Conservation (phyloP, 1,140 invertebrate species). For the Halictus rubicundus region DNA sequence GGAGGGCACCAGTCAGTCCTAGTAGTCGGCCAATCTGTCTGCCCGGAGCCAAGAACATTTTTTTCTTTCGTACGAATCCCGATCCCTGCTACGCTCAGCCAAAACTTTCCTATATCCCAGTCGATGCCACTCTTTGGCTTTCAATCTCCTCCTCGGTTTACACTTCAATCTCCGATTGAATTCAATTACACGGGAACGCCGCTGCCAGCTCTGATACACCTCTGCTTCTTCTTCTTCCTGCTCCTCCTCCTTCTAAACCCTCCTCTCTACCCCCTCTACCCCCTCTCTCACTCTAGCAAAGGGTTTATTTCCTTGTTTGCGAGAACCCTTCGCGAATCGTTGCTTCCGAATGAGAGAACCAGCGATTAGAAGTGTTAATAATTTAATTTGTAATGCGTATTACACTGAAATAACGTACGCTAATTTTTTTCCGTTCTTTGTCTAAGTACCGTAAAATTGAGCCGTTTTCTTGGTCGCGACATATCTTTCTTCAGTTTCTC, state of each 20-base stretch:
- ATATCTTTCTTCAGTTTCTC: no score
- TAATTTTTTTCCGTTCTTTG: no score
- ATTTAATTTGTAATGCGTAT: no score
- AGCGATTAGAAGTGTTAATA: no score
- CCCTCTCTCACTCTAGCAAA: background rate
- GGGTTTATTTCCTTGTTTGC: constrained; percentile 17
- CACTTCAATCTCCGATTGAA: constrained; percentile 26
- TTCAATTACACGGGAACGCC: constrained; percentile 29
- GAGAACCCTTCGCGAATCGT: no score
- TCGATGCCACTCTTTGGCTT: constrained; percentile 21
- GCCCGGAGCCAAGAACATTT: constrained; percentile 28
- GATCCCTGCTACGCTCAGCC: background rate
- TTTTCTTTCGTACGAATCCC: background rate
- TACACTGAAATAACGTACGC: no score
- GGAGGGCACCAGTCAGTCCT: constrained; percentile 48
- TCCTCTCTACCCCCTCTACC: no score
- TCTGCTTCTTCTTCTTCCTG: no score
- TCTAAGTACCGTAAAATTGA: no score
- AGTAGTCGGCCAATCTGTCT: constrained; percentile 61
- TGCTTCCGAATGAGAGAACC: no score
- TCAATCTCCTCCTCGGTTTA: constrained; percentile 9
- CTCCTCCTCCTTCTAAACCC: no score
- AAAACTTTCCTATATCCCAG: constrained; percentile 39
- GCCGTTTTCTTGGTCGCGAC: no score
- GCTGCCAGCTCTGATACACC: constrained; percentile 10